These are phyloP conservation scores for Thalpophila matura DNA, from an alignment of 2,888 invertebrate genomes.

Conservation along the genomic window DNA sequence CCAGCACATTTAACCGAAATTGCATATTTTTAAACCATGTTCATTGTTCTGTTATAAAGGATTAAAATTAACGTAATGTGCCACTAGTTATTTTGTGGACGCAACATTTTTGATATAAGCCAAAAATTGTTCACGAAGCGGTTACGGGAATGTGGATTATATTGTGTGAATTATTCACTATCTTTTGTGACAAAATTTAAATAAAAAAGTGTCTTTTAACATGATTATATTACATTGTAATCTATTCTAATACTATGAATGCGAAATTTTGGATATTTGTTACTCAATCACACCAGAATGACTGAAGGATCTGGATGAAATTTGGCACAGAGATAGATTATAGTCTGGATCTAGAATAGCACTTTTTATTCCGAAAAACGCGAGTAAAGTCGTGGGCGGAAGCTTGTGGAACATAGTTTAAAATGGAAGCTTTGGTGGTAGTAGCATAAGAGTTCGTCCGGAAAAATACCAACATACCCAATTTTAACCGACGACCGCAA, in stretches of 20 bases:
- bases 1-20: conserved; percentile 33
- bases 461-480: no score
- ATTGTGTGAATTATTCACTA: conserved; percentile 35
- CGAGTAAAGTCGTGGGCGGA: no score
- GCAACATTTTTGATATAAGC: conserved; percentile 45
- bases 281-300: no score
- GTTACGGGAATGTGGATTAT: conserved; percentile 3
- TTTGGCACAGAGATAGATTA: no score
- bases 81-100: conserved; percentile 26
- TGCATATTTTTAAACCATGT: conserved; percentile 43
- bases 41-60: conserved; percentile 38
- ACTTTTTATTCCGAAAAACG: no score
- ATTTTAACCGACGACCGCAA: no score
- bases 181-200: conserved; percentile 9
- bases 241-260: no score
- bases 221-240: conserved; percentile 1
- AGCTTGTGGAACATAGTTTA: no score
- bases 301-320: neutral
- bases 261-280: no score
- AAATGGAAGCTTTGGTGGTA: no score
- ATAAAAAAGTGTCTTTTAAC: conserved; percentile 9
- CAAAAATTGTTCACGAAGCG: conserved; percentile 14
- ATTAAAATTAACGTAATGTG: conserved; percentile 51
- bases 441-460: no score
- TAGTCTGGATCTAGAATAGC: no score